These are phyloP conservation scores for Trichosurus vulpecula DNA, from an alignment of 2,797 vertebrate species.

Conservation along the genomic window DNA sequence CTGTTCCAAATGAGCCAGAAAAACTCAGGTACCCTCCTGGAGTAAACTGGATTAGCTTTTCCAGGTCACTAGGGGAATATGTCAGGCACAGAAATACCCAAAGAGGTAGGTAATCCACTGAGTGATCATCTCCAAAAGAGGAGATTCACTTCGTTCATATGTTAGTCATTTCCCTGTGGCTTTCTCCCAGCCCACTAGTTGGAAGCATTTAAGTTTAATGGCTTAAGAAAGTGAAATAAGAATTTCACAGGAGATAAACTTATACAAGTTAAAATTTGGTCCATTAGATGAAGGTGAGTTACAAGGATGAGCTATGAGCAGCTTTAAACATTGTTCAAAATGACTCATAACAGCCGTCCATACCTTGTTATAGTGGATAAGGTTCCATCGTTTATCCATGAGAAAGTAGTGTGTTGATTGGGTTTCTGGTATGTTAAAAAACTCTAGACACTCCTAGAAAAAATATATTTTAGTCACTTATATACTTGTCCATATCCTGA, in stretches of 20 bases:
- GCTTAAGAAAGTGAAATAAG: background rate
- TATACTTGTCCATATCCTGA: background rate
- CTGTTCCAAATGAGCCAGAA: background rate
- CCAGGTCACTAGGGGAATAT: background rate
- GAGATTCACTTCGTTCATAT: background rate
- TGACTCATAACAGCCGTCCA: background rate
- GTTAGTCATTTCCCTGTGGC: background rate
- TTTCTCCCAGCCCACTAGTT: background rate
- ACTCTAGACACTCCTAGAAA: constrained; percentile 95
- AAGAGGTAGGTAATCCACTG: background rate
- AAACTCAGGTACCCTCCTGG: background rate
- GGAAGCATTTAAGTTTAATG: background rate
- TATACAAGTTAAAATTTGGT: background rate
- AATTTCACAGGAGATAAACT: background rate
- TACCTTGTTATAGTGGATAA: constrained; percentile 98
- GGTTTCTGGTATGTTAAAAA: constrained; percentile 99
- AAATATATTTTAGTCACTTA: constrained; percentile 24
- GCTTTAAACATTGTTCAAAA: background rate
- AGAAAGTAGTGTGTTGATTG: constrained; percentile 97
- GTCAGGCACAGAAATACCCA: background rate
- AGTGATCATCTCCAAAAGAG: background rate
- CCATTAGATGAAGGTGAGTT: background rate
- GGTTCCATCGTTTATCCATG: constrained; percentile 99
- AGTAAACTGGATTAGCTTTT: background rate
- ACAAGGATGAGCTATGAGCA: background rate